These are phyloP conservation scores for Scomber japonicus DNA, from an alignment of 2,113 vertebrate species.

Conservation along the genomic window DNA sequence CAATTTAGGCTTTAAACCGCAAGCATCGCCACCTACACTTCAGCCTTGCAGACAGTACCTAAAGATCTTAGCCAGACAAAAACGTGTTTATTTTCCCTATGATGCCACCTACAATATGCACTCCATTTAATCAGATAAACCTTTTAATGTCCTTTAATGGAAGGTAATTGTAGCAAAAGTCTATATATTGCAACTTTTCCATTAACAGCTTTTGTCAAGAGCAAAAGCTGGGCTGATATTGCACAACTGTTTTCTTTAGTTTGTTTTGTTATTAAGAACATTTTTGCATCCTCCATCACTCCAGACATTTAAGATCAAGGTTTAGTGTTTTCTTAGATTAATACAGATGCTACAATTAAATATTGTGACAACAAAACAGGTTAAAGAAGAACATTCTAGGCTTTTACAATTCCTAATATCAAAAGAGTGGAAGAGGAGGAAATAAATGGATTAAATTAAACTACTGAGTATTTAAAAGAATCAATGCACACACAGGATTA, in stretches of 20 bases:
- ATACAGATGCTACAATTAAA: not conserved
- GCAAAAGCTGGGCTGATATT: not conserved
- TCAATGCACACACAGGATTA: constrained; percentile 8
- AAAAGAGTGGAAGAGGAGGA: not conserved
- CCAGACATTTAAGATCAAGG: not conserved
- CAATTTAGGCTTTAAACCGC: not conserved
- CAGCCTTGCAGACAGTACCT: not conserved
- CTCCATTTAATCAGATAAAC: not conserved
- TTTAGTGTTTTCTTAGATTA: constrained; percentile 5
- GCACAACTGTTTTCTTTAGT: too few species aligned
- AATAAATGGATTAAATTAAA: constrained; percentile 30
- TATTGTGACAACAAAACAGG: not conserved
- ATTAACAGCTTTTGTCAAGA: constrained; percentile 17
- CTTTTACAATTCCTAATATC: not conserved
- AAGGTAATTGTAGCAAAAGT: constrained; percentile 8
- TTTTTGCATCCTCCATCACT: not conserved
- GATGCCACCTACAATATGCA: not conserved
- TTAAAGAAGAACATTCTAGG: not conserved
- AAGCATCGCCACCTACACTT: not conserved
- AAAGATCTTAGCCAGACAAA: not conserved
- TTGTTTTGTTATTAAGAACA: not conserved
- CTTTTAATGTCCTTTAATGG: not conserved
- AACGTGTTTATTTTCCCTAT: not conserved
- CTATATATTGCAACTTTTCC: not conserved
- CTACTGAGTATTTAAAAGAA: constrained; percentile 21